Evolutionary conservation across 64 coral and sea anemone genomes (phyloP), one percentile per base, ranked within the genome.

Genomic region (Stylophora pistillata): DNA sequence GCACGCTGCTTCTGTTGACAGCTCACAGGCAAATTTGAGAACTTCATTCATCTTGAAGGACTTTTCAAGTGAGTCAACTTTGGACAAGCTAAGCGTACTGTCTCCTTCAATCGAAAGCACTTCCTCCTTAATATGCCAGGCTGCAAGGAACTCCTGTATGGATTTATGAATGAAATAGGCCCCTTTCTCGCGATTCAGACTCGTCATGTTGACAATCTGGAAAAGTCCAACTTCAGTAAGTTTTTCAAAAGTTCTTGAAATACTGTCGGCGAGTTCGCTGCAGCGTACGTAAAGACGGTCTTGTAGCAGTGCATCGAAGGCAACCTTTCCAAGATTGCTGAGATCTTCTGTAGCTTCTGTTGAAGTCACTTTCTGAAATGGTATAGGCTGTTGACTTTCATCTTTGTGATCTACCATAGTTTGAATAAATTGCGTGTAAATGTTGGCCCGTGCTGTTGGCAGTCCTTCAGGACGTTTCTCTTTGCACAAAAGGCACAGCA

Each of bases 61-160:
- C 32, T 76, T 76, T 76, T 54, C 34, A 54, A 76, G 20, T 9
- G 73, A 76, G 16, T 76, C 34, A 21, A 76, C 20, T 76, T 76
- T 52, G 18, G 73, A 76, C 14, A 76, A 17, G 29, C 32, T 53
- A 10, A 0, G 5, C 2, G 18, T 33, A 76, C 34, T 52, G 53
- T 23, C 17, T 75, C 5, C 32, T 18, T 76, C 20, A 17, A 2
- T 27, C 21, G 21, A 26, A 2, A 47, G 18, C 73, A 76, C 18
- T 14, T 76, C 73, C 73, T 52, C 31, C 7, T 47, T 85, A 37
- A 91, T 76, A 63, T 77, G 66, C 2, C 10, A 55, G 27, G 89
- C 80, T 55, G 89, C 80, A 20, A 91, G 89, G 58, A 86, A 91
- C 73, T 91, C 89, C 53, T 86, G 89, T 26, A 86, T 7, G 4